Conservation (phyloP, 2,113 vertebrate genomes). For the Myodes glareolus region DNA sequence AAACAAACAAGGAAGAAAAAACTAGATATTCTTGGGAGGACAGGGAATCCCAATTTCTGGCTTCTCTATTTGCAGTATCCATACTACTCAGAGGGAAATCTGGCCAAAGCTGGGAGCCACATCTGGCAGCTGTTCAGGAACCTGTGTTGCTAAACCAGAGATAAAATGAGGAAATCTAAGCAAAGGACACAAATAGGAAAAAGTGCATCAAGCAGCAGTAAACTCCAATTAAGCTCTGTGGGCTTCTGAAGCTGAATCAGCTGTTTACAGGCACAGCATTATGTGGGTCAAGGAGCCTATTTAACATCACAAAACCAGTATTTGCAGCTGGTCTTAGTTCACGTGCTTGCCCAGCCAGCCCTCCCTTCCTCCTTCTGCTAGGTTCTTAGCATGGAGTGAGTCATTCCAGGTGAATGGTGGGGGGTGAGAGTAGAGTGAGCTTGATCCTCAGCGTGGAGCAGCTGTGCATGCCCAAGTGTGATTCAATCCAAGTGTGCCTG, state of each 20-base stretch:
- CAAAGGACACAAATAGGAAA: not conserved
- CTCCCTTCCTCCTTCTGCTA: not conserved
- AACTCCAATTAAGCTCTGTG: not conserved
- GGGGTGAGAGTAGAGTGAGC: not conserved
- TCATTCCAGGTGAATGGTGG: not conserved
- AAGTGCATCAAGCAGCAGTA: not conserved
- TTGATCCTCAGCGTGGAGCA: not conserved
- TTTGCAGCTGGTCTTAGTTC: not conserved
- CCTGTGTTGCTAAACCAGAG: not conserved
- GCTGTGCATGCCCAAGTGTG: fast-evolving
- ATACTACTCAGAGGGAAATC: not conserved
- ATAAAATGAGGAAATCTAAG: conserved; percentile 20
- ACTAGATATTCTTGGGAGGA: conserved; percentile 28
- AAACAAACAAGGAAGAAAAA: not conserved
- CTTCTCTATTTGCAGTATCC: not conserved
- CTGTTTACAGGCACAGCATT: not conserved
- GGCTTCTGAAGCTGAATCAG: not conserved
- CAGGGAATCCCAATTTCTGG: not conserved
- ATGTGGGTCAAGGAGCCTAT: not conserved
- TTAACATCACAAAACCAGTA: not conserved
- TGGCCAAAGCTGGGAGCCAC: not conserved
- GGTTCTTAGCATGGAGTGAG: not conserved
- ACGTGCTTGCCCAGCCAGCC: not conserved
- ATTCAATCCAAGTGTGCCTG: not conserved
- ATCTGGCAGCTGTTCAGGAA: conserved; percentile 47